These are phyloP conservation scores for Apis florea DNA, from an alignment of 1,140 invertebrate species.

Conservation along the genomic window DNA sequence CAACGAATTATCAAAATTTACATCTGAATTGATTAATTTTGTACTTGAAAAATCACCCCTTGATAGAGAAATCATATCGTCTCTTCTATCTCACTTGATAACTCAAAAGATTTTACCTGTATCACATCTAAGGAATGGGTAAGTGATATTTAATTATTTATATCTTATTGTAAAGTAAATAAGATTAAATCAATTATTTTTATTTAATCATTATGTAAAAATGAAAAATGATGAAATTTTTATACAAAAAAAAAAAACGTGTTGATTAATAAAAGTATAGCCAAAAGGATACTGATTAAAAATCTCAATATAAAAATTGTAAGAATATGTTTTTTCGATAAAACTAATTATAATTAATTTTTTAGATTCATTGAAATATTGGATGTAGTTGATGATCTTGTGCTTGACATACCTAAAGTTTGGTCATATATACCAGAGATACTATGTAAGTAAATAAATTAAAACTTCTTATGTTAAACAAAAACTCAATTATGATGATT, in stretches of 20 bases:
- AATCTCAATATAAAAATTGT: not conserved
- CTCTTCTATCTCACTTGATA: slow-evolving; percentile 54
- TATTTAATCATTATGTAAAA: slow-evolving; percentile 2
- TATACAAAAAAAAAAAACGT: slow-evolving; percentile 23
- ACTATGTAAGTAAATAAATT: slow-evolving; percentile 78
- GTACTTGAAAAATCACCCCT: slow-evolving; percentile 53
- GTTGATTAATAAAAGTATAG: slow-evolving; percentile 58
- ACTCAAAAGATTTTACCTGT: slow-evolving; percentile 44
- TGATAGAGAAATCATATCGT: slow-evolving; percentile 51
- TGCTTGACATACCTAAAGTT: slow-evolving; percentile 88
- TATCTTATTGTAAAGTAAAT: not conserved
- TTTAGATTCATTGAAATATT: slow-evolving; percentile 81
- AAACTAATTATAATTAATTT: slow-evolving; percentile 34
- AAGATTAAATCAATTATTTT: not conserved
- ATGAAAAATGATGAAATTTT: not conserved
- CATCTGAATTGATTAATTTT: slow-evolving; percentile 48
- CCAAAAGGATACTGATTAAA: slow-evolving; percentile 73
- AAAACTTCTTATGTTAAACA: not conserved
- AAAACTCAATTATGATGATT: slow-evolving; percentile 65
- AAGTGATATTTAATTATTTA: slow-evolving; percentile 25
- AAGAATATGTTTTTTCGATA: slow-evolving; percentile 7
- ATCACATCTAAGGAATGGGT: slow-evolving; percentile 50
- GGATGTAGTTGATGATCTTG: slow-evolving; percentile 83
- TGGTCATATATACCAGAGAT: slow-evolving; percentile 87
- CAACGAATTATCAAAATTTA: slow-evolving; percentile 45